phyloP scores from a whole-genome alignment of 2,888 invertebrate species.

The Erebia aethiops region DNA sequence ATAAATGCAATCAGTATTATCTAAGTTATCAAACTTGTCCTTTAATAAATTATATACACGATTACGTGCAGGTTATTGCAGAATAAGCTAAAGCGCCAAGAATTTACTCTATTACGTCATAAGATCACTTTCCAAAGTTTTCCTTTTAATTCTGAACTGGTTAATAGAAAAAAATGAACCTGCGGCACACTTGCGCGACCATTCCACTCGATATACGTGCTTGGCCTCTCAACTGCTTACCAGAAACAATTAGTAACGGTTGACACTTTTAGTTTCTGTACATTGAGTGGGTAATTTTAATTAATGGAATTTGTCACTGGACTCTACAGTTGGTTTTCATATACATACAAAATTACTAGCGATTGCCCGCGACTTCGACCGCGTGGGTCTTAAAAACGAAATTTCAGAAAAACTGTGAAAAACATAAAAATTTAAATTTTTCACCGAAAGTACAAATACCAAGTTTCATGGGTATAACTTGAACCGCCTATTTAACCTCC shows the following conservation, averaged over 20 bases:
- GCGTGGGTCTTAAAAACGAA: too few species aligned
- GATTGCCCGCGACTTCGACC: too few species aligned
- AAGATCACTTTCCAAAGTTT: slow-evolving; percentile 6
- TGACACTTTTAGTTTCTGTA: not conserved
- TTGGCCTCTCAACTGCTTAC: not conserved
- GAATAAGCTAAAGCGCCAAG: not conserved
- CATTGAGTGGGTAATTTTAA: not conserved
- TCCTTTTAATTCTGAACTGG: slow-evolving; percentile 8
- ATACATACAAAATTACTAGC: not conserved
- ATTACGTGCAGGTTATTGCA: slow-evolving; percentile 4
- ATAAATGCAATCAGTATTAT: not conserved
- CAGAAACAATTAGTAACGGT: not conserved
- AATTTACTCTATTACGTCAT: not conserved
- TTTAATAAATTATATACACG: slow-evolving; percentile 9
- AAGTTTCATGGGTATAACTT: too few species aligned
- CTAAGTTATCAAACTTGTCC: not conserved
- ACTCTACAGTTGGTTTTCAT: not conserved
- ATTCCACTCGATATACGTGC: not conserved
- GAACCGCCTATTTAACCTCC: too few species aligned
- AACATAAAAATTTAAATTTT: too few species aligned
- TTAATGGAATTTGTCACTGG: not conserved
- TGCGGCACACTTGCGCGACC: not conserved
- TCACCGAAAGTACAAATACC: too few species aligned
- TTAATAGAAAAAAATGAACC: not conserved
- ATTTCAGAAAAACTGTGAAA: too few species aligned